These are phyloP conservation scores for Macrochelys suwanniensis DNA, from an alignment of 2,797 vertebrate species.

Conservation along the genomic window DNA sequence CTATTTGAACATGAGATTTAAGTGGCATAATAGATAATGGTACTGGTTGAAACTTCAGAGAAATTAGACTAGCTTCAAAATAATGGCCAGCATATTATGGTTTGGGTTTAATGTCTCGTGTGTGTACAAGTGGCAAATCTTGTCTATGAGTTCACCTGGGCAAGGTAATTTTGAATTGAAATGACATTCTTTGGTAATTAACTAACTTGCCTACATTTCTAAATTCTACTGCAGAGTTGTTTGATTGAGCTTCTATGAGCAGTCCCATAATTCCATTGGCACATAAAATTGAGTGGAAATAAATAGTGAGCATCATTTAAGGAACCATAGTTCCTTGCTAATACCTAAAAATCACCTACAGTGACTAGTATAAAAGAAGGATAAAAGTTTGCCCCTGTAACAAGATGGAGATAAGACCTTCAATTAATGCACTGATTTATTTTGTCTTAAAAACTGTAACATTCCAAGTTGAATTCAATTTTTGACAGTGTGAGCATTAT, in stretches of 20 bases:
- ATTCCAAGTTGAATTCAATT: not conserved
- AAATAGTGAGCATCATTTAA: not conserved
- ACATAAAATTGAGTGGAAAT: not conserved
- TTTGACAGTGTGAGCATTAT: not conserved
- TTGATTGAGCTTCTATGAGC: not conserved
- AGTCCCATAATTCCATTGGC: not conserved
- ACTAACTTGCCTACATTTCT: not conserved
- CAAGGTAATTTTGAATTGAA: not conserved
- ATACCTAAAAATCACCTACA: not conserved
- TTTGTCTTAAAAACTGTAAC: conserved; percentile 22
- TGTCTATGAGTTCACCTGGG: not conserved
- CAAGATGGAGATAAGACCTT: not conserved
- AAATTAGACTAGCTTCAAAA: conserved; percentile 5
- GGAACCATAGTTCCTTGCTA: not conserved
- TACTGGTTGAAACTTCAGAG: conserved; percentile 18
- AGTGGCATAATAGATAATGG: not conserved
- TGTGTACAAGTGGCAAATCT: not conserved
- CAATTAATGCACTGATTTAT: conserved; percentile 47
- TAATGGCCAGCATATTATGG: conserved; percentile 49
- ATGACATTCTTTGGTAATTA: not conserved
- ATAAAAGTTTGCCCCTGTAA: not conserved
- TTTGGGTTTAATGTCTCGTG: conserved; percentile 62
- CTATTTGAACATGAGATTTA: not conserved
- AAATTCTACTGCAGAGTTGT: not conserved
- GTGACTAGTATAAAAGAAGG: not conserved